Conservation (phyloP, 2,113 vertebrate genomes). For the Osmerus mordax region DNA sequence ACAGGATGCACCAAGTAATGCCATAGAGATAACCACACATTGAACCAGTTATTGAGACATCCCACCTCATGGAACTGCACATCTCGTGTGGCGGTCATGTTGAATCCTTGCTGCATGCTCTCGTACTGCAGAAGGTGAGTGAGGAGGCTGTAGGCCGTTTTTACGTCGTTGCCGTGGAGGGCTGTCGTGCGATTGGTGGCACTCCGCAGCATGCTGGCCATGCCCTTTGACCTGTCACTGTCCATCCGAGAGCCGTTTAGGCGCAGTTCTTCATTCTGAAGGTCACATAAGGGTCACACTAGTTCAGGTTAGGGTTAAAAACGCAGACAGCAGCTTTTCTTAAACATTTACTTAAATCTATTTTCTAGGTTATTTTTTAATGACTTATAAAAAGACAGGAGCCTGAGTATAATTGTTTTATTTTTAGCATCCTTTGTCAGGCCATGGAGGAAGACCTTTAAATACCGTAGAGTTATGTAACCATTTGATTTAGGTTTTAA, state of each 20-base stretch:
- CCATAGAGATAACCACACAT: neutral
- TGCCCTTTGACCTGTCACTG: slow-evolving; percentile 62
- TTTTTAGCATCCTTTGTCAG: too few relatives aligned
- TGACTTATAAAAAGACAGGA: too few relatives aligned
- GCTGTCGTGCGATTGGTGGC: slow-evolving; percentile 59
- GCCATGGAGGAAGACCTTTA: too few relatives aligned
- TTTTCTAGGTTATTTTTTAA: neutral
- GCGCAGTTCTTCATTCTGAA: slow-evolving; percentile 78
- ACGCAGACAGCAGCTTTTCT: too few relatives aligned
- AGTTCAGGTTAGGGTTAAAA: neutral
- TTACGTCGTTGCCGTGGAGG: slow-evolving; percentile 78
- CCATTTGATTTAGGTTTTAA: too few relatives aligned
- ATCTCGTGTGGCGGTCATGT: slow-evolving; percentile 79
- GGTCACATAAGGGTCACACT: neutral
- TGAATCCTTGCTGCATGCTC: slow-evolving; percentile 79
- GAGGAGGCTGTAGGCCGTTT: slow-evolving; percentile 79
- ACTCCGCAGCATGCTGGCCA: slow-evolving; percentile 67
- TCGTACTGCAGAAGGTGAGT: slow-evolving; percentile 73
- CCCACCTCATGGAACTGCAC: slow-evolving; percentile 80
- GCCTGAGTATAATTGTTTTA: too few relatives aligned
- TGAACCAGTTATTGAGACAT: neutral
- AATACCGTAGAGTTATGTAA: too few relatives aligned
- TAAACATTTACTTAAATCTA: too few relatives aligned
- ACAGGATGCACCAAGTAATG: neutral
- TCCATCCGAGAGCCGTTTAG: slow-evolving; percentile 76